Conservation (phyloP, 1,140 invertebrate species). For the Nomia melanderi region DNA sequence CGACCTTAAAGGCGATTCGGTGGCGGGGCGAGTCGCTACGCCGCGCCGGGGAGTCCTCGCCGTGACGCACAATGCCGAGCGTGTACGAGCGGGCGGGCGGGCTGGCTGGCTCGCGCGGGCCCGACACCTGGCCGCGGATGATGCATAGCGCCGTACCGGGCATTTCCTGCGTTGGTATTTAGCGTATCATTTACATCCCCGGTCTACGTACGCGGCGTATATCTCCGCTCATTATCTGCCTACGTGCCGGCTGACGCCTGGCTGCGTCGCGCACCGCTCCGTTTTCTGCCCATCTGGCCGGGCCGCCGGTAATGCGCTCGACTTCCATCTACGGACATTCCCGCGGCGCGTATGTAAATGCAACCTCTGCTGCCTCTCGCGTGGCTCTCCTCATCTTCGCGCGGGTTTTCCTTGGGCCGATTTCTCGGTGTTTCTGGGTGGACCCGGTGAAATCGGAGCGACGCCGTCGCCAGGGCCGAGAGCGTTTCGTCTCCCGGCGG, state of each 20-base stretch:
- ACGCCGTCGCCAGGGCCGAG: too few relatives aligned
- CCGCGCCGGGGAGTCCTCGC: slow-evolving; percentile 18
- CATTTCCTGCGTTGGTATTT: slow-evolving; percentile 73
- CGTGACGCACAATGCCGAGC: slow-evolving; percentile 48
- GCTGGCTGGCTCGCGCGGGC: slow-evolving; percentile 18
- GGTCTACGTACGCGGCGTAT: slow-evolving; percentile 36
- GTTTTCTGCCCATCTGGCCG: slow-evolving; percentile 27
- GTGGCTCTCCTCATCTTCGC: neutral
- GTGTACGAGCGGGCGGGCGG: neutral
- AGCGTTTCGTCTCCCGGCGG: too few relatives aligned
- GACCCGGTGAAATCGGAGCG: too few relatives aligned
- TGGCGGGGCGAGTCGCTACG: slow-evolving; percentile 22
- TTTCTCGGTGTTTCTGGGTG: too few relatives aligned
- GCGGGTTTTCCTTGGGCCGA: neutral
- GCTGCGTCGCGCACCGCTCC: neutral
- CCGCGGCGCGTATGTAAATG: neutral
- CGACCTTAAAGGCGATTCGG: slow-evolving; percentile 51
- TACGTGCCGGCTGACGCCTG: slow-evolving; percentile 56
- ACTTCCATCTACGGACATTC: slow-evolving; percentile 15
- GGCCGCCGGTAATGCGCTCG: slow-evolving; percentile 6
- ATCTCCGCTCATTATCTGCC: slow-evolving; percentile 73
- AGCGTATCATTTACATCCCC: slow-evolving; percentile 72
- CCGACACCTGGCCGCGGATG: slow-evolving; percentile 72
- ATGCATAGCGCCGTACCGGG: slow-evolving; percentile 71
- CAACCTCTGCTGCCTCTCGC: neutral